Evolutionary conservation across 2,797 vertebrate genomes (phyloP), one percentile per base, ranked within the genome.

Genomic region (Podargus strigoides): DNA sequence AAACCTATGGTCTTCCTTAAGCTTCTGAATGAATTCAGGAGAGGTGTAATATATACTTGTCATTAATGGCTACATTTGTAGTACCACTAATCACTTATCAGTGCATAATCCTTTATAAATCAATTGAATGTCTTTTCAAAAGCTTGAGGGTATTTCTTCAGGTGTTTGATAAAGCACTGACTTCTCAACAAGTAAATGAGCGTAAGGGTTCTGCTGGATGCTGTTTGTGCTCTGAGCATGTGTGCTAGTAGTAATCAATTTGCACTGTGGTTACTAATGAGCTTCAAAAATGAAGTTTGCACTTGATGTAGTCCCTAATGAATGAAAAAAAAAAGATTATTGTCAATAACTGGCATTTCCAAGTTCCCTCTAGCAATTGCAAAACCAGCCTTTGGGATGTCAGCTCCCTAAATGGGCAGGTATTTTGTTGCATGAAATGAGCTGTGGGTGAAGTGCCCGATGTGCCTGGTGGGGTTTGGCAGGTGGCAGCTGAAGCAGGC

Each of bases 361-460:
- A 39, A 3, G 26, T 76, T 63, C 4, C 10, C 10, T 87, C 26
- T 44, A 26, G 32, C 12, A 14, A 12, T 24, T 74, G 34, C 28
- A 87, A n/a, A 69, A 11, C 3, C 28, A 52, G 28, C 30, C 21
- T 70, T 20, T 15, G 11, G 67, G 47, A 23, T 76, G 62, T 4
- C 50, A 75, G 76, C 41, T 82, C 34, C 59, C 36, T 28, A 8
- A 22, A 15, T 1, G 6, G 80, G 42, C 39, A 36, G 59, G 49
- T 49, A 18, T 56, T 81, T 68, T n/a, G 20, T 17, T 0, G 3
- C 37, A n/a, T 4, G 1, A 49, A 77, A 34, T 27, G 22, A 24
- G 19, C 5, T 1, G 10, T 1, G 3, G 32, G 7, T 3, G 2
- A 8, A 6, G 41, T 4, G 42, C 46, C 88, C 18, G 16, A n/a